Conservation (phyloP, 2,797 vertebrate genomes). For the Poecile montanus region DNA sequence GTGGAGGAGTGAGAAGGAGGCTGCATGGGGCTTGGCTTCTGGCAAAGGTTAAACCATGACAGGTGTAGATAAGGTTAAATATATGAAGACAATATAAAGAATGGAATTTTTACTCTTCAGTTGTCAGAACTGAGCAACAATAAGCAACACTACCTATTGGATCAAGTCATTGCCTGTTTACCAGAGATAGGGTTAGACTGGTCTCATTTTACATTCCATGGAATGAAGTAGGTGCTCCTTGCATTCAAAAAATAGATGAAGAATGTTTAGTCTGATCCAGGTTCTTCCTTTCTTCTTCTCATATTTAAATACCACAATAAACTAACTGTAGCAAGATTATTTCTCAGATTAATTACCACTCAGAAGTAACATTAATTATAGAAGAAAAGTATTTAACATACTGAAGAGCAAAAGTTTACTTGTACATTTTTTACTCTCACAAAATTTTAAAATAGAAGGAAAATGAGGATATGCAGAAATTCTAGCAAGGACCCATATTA, state of each 20-base stretch:
- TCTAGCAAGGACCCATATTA: not conserved
- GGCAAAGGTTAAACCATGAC: not conserved
- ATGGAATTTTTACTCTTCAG: not conserved
- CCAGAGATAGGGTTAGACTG: not conserved
- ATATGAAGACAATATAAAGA: not conserved
- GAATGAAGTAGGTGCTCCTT: not conserved
- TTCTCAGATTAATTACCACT: not conserved
- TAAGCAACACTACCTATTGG: not conserved
- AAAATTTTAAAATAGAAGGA: not conserved
- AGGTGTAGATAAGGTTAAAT: not conserved
- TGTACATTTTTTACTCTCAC: not conserved
- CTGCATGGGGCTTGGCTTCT: not conserved
- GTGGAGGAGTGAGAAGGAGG: not conserved
- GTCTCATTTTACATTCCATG: not conserved
- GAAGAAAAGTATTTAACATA: not conserved
- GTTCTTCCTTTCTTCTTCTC: not conserved
- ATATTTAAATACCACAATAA: not conserved
- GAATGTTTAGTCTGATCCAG: not conserved
- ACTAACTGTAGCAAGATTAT: not conserved
- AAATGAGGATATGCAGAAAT: not conserved
- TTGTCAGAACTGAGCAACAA: not conserved
- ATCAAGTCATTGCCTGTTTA: not conserved
- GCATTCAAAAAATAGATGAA: not conserved
- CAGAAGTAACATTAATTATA: not conserved
- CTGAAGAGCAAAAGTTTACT: not conserved